phyloP scores from a whole-genome alignment of 2,797 vertebrate species.

The Enteromius anoplus region DNA sequence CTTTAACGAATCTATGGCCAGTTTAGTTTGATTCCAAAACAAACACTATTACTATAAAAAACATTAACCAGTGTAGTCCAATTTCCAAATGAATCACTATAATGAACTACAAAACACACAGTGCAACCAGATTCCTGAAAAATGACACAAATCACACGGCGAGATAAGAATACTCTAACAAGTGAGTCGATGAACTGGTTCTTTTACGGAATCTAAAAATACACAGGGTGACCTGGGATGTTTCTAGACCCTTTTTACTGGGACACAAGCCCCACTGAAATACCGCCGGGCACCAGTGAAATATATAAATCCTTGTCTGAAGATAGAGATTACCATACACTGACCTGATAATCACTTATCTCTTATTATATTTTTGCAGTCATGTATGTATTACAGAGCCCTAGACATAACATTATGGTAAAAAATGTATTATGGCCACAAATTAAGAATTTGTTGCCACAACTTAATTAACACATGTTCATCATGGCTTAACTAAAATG shows the following conservation, averaged over 20 bases:
- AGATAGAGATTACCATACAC: not conserved
- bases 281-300: not conserved
- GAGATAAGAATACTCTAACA: not conserved
- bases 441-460: not conserved
- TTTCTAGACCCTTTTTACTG: constrained; percentile 7
- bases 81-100: not conserved
- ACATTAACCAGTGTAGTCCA: not conserved
- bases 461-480: not conserved
- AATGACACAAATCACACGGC: not conserved
- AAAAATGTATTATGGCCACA: not conserved
- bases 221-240: not conserved
- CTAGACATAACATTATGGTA: not conserved
- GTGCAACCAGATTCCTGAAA: not conserved
- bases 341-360: not conserved
- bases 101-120: not conserved
- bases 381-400: not conserved
- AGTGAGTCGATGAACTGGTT: not conserved
- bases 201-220: not conserved
- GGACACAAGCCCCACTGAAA: not conserved
- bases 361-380: not conserved
- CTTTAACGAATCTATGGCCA: not conserved
- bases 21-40: not conserved
- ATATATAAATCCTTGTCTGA: constrained; percentile 4
- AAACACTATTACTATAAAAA: not conserved
- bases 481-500: not conserved